Base-by-base conservation (phyloP, 2,113 vertebrate species). In the Pseudorectes ferrugineus region DNA sequence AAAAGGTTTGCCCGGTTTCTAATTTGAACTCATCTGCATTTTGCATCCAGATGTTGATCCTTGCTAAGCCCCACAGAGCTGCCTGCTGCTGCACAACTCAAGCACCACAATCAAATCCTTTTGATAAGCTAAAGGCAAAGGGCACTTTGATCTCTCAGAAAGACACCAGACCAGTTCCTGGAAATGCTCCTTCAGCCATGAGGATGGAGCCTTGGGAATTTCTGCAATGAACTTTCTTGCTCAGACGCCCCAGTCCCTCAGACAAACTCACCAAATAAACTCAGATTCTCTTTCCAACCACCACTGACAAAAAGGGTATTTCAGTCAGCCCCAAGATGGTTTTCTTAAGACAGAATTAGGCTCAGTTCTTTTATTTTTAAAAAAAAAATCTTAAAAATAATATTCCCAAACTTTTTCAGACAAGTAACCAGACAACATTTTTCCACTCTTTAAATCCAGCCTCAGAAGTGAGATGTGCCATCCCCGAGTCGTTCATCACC, bases 401-500 rank as follows among this genome's bases (percentile, higher is more conserved):
- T 66, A 55, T 81, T 51, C 35, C 63, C 72, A 25, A 74, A 51
- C 16, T 51, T 77, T 49, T 83, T 61, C 82, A 80, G 62, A 33
- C 43, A 54, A 70, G 11, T 8, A 52, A 79, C 11, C 5, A 5
- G 31, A 33, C 38, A 9, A 3, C 40, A 46, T 48, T 84, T 73
- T 87, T 59, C 55, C 71, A 73, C 62, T 59, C 7, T 35, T 76
- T 74, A 66, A 94, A 84, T n/a, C 63, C 86, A 94, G 59, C 43
- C 48, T 86, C 45, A 22, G 72, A 54, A 94, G 76, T 29, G 92
- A 94, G 72, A 92, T 45, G 51, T 83, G 85, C 59, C 79, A 86
- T 58, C 52, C 46, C 43, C 4, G 3, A 38, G 71, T 46, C 0
- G 0, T 58, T 55, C 3, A 0, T 40, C 4, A 5, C 94, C 94